A percentile compares a stretch with the other conserved stretches of the same genome.
Conservation (phyloP, 2,888 invertebrate species). For the Ornithoptera priamus region DNA sequence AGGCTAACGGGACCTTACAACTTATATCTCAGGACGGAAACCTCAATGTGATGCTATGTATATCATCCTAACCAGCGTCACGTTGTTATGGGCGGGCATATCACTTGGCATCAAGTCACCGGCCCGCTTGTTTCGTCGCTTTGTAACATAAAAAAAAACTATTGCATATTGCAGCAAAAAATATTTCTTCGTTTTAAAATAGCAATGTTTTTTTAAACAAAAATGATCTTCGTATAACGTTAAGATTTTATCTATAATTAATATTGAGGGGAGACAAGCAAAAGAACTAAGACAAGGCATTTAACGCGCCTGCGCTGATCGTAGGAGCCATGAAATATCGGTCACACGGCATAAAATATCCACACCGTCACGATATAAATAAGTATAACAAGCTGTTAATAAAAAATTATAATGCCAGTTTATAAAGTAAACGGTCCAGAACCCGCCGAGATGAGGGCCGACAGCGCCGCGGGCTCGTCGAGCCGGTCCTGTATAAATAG, state of each 20-base stretch:
- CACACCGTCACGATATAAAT: slow-evolving; percentile 23
- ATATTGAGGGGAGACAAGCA: slow-evolving; percentile 8
- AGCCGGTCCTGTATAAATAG: slow-evolving; percentile 76
- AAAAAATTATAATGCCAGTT: slow-evolving; percentile 31
- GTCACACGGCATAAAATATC: slow-evolving; percentile 27
- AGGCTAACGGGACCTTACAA: too few species aligned
- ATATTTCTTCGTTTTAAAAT: too few species aligned
- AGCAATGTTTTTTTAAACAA: too few species aligned
- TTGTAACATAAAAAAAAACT: too few species aligned
- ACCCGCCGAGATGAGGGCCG: slow-evolving; percentile 52
- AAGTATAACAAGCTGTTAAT: slow-evolving; percentile 27
- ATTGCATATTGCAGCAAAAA: too few species aligned
- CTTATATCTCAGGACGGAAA: too few species aligned
- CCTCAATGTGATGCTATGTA: too few species aligned
- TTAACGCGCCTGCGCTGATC: slow-evolving; percentile 3
- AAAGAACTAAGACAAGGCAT: slow-evolving; percentile 7
- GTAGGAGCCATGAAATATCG: slow-evolving; percentile 20
- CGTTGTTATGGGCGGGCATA: too few species aligned
- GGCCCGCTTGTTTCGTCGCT: too few species aligned
- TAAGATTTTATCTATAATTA: slow-evolving; percentile 18
- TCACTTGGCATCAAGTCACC: too few species aligned
- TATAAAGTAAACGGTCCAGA: slow-evolving; percentile 35
- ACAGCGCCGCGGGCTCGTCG: slow-evolving; percentile 52
- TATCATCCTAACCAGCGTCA: too few species aligned
- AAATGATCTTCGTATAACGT: neutral